A percentile compares a stretch with the other conserved stretches of the same genome.
Evolutionary conservation across 2,888 invertebrate genomes (phyloP).

Genomic region (Gonocerus acuteangulatus): DNA sequence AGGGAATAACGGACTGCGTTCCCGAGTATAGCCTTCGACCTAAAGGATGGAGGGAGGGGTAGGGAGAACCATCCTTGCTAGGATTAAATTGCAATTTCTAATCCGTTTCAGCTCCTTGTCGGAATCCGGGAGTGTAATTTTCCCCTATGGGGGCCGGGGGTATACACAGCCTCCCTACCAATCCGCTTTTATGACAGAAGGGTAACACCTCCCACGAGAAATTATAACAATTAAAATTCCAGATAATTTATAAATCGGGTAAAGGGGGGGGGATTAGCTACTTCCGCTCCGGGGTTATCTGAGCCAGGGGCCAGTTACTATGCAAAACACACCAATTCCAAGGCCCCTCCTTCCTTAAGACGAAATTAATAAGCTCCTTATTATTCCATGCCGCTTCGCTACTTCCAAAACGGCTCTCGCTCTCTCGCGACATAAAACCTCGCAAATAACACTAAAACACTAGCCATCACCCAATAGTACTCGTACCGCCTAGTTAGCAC

Average conservation of each 20-base stretch:
- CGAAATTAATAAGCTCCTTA: constrained; percentile 34
- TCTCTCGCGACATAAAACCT: constrained; percentile 21
- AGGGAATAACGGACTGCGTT: no score
- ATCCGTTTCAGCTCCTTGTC: no score
- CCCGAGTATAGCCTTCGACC: no score
- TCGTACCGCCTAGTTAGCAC: no score
- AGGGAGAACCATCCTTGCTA: no score
- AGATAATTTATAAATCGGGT: constrained; percentile 29
- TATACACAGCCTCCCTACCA: constrained; percentile 7
- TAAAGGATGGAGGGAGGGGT: no score
- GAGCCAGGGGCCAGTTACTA: constrained; percentile 27
- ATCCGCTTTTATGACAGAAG: constrained; percentile 23
- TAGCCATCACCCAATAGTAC: constrained; percentile 26
- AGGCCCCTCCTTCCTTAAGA: constrained; percentile 29
- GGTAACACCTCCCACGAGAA: constrained; percentile 24
- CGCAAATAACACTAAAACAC: constrained; percentile 26
- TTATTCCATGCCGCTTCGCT: constrained; percentile 32
- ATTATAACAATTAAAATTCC: constrained; percentile 29
- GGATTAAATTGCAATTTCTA: no score
- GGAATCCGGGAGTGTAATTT: no score
- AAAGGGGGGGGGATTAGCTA: constrained; percentile 26
- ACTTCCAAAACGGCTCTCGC: constrained; percentile 26
- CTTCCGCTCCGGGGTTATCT: constrained; percentile 15
- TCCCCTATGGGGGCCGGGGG: no score
- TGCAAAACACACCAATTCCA: constrained; percentile 31